Evolutionary conservation across 1,140 invertebrate genomes (phyloP).

Genomic region (Thaumatotibia leucotreta): DNA sequence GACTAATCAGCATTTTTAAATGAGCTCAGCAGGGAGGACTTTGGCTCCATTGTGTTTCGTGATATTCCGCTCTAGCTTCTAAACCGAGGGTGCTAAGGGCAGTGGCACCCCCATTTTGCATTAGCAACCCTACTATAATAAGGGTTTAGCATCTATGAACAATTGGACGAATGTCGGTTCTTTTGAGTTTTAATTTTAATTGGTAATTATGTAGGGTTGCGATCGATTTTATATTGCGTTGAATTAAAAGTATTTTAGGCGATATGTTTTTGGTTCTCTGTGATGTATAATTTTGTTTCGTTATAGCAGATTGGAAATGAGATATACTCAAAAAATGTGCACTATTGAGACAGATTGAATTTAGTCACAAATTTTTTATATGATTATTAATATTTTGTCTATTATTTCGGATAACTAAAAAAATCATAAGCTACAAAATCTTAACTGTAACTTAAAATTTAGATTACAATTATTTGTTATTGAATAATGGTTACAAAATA

Average conservation of each 20-base stretch:
- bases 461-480: too few relatives aligned
- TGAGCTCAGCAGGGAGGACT: background rate
- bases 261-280: too few relatives aligned
- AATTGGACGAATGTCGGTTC: background rate
- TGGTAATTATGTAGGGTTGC: background rate
- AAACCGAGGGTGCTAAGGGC: background rate
- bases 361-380: too few relatives aligned
- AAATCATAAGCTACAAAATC: too few relatives aligned
- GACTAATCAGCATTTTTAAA: background rate
- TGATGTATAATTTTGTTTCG: too few relatives aligned
- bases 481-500: too few relatives aligned
- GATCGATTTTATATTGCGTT: background rate
- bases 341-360: too few relatives aligned
- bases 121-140: conserved; percentile 10
- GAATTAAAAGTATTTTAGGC: background rate
- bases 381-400: too few relatives aligned
- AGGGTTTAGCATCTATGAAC: background rate
- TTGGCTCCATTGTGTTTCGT: background rate
- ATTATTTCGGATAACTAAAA: too few relatives aligned
- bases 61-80: background rate
- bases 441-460: too few relatives aligned
- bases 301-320: too few relatives aligned
- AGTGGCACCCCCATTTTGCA: background rate
- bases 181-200: conserved; percentile 9
- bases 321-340: too few relatives aligned